phyloP scores from a whole-genome alignment of 2,888 invertebrate genomes.

The Hypercompe scribonia region DNA sequence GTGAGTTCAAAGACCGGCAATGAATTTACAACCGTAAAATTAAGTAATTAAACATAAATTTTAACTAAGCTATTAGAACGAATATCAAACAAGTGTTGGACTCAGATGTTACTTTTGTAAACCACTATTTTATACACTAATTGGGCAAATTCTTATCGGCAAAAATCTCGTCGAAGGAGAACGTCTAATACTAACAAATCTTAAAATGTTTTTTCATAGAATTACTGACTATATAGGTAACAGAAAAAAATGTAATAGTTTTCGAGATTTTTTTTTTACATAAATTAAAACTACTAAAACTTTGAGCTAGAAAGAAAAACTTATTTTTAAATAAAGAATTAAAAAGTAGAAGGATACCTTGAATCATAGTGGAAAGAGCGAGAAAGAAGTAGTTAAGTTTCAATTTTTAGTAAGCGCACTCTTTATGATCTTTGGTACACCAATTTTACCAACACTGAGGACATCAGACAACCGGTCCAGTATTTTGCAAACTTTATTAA shows the following conservation, averaged over 20 bases:
- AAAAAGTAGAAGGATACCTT: not conserved
- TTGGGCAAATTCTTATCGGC: conserved; percentile 6
- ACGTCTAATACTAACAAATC: not conserved
- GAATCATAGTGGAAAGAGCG: not conserved
- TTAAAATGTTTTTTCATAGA: not conserved
- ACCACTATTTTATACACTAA: conserved; percentile 10
- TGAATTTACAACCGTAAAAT: conserved; percentile 28
- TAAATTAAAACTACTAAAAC: not conserved
- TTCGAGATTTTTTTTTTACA: not conserved
- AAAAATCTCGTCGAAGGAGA: not conserved
- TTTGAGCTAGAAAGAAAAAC: not conserved
- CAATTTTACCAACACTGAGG: not conserved
- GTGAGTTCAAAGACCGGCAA: conserved; percentile 8
- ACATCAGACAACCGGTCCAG: not conserved
- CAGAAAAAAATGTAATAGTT: not conserved
- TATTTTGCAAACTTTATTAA: conserved; percentile 10
- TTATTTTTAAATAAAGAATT: not conserved
- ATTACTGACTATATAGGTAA: not conserved
- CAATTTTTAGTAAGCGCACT: not conserved
- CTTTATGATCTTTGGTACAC: not conserved
- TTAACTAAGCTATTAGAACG: conserved; percentile 31
- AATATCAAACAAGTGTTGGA: conserved; percentile 21
- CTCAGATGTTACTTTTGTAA: conserved; percentile 24
- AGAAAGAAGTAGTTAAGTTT: not conserved
- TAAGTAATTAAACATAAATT: conserved; percentile 21